Conservation (phyloP, 2,888 invertebrate species). For the Cotesia congregata region DNA sequence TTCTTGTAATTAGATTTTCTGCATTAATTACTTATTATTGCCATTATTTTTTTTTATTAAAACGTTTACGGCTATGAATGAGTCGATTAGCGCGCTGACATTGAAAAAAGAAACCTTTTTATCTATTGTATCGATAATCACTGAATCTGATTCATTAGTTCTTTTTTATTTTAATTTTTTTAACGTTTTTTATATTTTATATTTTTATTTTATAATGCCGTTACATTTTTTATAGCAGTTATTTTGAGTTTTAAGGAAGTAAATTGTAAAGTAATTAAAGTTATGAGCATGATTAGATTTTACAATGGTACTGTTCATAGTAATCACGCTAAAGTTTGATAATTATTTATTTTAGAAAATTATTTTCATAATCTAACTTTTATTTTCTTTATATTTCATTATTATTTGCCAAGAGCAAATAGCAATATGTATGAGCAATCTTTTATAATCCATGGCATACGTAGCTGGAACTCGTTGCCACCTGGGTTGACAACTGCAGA, state of each 20-base stretch:
- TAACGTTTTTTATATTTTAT: neutral
- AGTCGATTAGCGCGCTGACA: neutral
- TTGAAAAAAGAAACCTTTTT: constrained; percentile 6
- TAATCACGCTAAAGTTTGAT: neutral
- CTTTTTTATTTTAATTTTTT: constrained; percentile 4
- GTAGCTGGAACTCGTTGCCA: too few relatives aligned
- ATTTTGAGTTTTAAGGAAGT: neutral
- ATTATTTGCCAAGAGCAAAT: too few relatives aligned
- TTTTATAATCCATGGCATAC: too few relatives aligned
- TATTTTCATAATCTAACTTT: too few relatives aligned
- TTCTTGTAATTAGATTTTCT: neutral
- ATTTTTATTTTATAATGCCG: neutral
- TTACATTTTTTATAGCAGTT: neutral
- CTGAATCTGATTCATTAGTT: constrained; percentile 12
- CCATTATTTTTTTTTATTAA: neutral
- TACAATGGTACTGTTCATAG: neutral
- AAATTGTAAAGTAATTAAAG: neutral
- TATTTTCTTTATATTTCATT: too few relatives aligned
- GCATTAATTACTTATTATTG: neutral
- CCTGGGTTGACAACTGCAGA: too few relatives aligned
- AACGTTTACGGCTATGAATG: constrained; percentile 4
- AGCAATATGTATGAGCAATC: too few relatives aligned
- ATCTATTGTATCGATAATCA: neutral
- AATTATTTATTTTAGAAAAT: too few relatives aligned
- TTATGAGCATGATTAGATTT: neutral